Evolutionary conservation across 2,888 invertebrate species (phyloP), one percentile per base, ranked within the genome.

Genomic region (Drosophila flavopinicola): DNA sequence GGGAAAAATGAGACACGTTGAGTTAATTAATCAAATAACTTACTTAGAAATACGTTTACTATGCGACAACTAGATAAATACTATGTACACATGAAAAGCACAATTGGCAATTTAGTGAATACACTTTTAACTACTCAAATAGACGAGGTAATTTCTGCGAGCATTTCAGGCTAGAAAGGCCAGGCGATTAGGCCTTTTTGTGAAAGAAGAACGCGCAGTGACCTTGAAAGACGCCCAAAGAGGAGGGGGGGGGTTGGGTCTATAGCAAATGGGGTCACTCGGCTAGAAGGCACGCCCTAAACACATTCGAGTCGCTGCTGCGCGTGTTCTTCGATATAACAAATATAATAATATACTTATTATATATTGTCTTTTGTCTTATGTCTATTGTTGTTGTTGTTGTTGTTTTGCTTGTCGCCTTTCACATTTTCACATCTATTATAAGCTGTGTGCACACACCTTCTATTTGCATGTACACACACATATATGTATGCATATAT

Each of bases 211-310:
- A 30, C 42, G 47, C 37, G 24, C 32, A 11, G 49, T 69, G 85
- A 77, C 79, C 79, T 87, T 79, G 85, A 82, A 64, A 44, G 47
- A 38, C 24, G 63, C 15, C 51, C 42, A 52, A 56, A 5, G n/a
- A n/a, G n/a, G n/a, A n/a, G n/a, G n/a, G n/a, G n/a, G n/a, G n/a
- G n/a, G n/a, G 38, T 23, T 29, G 20, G n/a, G n/a, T n/a, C 23
- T 45, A 17, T 2, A 32, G 45, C 59, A 44, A 75, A 78, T 61
- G 79, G 66, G 71, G 83, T 87, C 85, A 85, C 60, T 70, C 71
- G 61, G 78, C 59, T 75, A 52, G 56, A 45, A 25, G 57, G 51
- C 73, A 61, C 61, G 57, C 68, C 68, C 65, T 41, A 47, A 38
- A n/a, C 35, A 44, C 15, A 45, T 54, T 35, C 15, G 15, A 42